Conservation (phyloP, 2,113 vertebrate species). For the Oncorhynchus tshawytscha region DNA sequence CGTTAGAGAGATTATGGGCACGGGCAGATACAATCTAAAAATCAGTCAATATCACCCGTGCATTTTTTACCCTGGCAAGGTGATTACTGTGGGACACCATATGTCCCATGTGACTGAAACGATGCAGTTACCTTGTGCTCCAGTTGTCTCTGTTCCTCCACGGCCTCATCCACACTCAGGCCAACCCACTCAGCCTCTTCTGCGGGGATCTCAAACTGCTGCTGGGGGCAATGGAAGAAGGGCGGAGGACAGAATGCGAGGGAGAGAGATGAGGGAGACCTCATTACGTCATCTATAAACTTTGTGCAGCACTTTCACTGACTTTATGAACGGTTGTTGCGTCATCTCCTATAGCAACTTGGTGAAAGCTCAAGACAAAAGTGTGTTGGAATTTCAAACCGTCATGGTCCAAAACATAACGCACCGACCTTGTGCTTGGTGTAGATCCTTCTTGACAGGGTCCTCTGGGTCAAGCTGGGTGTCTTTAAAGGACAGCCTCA, state of each 20-base stretch:
- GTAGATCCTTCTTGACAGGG: slow-evolving; percentile 75
- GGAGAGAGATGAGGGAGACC: background rate
- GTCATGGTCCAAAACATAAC: background rate
- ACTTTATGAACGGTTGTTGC: no score
- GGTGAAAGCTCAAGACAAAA: no score
- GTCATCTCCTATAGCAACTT: no score
- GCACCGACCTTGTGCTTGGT: slow-evolving; percentile 83
- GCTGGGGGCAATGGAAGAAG: slow-evolving; percentile 15
- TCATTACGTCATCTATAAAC: background rate
- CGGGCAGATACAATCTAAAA: no score
- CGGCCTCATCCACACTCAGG: slow-evolving; percentile 87
- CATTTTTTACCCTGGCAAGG: background rate
- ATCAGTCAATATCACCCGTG: background rate
- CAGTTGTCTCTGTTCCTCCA: slow-evolving; percentile 91
- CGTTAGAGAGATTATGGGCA: background rate
- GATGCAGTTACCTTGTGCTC: slow-evolving; percentile 83
- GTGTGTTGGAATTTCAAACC: background rate
- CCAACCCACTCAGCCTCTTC: slow-evolving; percentile 94
- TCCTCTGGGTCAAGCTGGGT: slow-evolving; percentile 79
- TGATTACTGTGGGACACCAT: background rate
- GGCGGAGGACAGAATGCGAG: background rate
- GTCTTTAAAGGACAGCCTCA: slow-evolving; percentile 81
- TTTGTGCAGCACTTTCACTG: background rate
- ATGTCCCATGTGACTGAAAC: background rate
- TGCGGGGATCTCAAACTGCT: slow-evolving; percentile 86